These are phyloP conservation scores for Brachyrhaphis roseni DNA, from an alignment of 2,797 vertebrate genomes.

Conservation along the genomic window DNA sequence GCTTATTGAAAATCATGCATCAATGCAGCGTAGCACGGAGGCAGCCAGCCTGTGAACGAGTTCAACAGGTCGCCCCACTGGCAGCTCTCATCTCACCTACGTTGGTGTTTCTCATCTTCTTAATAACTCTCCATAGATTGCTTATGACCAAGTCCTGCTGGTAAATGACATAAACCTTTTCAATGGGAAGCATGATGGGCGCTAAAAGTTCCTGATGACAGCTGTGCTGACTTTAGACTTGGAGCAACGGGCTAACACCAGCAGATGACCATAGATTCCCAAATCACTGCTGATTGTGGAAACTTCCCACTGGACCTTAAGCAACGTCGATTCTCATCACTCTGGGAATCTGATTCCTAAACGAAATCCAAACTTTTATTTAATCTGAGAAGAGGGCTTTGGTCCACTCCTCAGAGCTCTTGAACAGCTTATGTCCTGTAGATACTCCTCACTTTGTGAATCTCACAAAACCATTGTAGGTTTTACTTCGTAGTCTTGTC, in stretches of 20 bases:
- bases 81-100: not conserved
- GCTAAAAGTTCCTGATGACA: not conserved
- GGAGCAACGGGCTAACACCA: not conserved
- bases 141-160: not conserved
- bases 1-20: not conserved
- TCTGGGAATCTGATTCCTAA: not conserved
- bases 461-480: not conserved
- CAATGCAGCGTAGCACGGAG: not conserved
- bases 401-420: too few relatives aligned
- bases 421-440: not conserved
- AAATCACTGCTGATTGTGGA: not conserved
- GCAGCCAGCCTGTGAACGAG: not conserved
- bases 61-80: not conserved
- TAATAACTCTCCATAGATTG: not conserved
- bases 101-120: not conserved
- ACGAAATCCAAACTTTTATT: not conserved
- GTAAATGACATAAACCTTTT: not conserved
- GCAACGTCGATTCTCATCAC: not conserved
- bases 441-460: too few relatives aligned
- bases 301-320: not conserved
- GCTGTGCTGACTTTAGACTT: not conserved
- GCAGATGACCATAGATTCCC: not conserved
- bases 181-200: not conserved
- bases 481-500: not conserved
- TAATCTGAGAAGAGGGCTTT: not conserved